These are phyloP conservation scores for Garrulus glandarius DNA, from an alignment of 2,797 vertebrate genomes.

Conservation along the genomic window DNA sequence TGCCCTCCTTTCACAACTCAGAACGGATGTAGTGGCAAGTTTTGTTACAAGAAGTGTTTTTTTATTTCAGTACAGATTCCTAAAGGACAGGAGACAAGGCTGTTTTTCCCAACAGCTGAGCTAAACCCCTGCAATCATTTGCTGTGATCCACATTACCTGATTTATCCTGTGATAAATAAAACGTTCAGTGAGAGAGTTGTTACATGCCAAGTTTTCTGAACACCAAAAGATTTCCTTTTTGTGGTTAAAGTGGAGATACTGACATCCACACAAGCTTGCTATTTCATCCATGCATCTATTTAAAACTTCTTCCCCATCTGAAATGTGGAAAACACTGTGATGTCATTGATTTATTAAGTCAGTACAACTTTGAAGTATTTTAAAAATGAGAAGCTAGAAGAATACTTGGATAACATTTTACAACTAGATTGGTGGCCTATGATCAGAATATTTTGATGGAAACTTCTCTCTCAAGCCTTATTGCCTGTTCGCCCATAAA, in stretches of 20 bases:
- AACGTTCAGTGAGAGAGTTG: background rate
- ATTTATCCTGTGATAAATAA: background rate
- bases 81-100: background rate
- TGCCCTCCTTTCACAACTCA: background rate
- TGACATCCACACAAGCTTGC: background rate
- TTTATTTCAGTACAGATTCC: background rate
- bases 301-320: background rate
- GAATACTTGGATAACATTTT: background rate
- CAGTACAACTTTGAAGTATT: background rate
- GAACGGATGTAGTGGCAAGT: background rate
- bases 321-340: background rate
- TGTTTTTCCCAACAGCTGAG: background rate
- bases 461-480: background rate
- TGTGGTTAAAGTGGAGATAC: background rate
- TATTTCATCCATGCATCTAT: background rate
- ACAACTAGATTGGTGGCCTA: background rate
- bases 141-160: background rate
- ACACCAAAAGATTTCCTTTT: background rate
- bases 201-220: background rate
- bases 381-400: background rate
- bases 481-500: background rate
- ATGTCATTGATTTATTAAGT: background rate
- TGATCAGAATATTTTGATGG: background rate
- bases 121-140: background rate
- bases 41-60: background rate